Evolutionary conservation across 1,140 invertebrate genomes (phyloP), one percentile per base, ranked within the genome.

Genomic region (Popillia japonica): DNA sequence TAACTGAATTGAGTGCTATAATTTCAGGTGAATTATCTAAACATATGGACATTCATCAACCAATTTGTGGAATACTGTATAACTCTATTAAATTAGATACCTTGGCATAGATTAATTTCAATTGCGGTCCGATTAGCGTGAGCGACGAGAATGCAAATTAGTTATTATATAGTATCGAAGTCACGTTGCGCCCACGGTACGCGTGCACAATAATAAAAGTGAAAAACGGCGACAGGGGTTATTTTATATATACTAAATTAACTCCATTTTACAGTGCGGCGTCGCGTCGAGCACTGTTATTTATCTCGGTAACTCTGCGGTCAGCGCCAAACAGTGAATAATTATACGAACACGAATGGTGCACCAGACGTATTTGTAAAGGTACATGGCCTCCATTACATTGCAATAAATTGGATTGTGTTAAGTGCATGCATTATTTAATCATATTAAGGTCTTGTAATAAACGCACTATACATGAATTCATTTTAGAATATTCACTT

Each of bases 151-250:
- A 68, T 68, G 61, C 61, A 68, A 68, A 68, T 68, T 68, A 68
- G 61, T 68, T 68, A 68, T 68, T 68, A 68, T 22, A 68, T 68
- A 14, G 61, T 68, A 68, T 68, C 61, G 22, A 68, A 68, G 22
- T 34, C 61, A 68, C 61, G 61, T 55, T 7, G 48, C 48, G 48
- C 6, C 14, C 61, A 22, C 61, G 11, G 61, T 23, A 27, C 22
- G 61, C 22, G 20, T 22, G 20, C 48, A 55, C 27, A 17, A 22
- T 20, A 34, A 34, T 22, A 68, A 68, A 17, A 27, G 20, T 34
- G 61, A 55, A 55, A 55, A 55, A 68, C 61, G 27, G 22, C 61
- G 61, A 34, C 61, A 34, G 61, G 17, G 61, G 61, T 34, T 68
- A 68, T 22, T 68, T 68, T 68, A 68, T 34, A 34, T 14, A 68